Evolutionary conservation across 2,888 invertebrate species (phyloP).

Genomic region (Erebia epiphron): DNA sequence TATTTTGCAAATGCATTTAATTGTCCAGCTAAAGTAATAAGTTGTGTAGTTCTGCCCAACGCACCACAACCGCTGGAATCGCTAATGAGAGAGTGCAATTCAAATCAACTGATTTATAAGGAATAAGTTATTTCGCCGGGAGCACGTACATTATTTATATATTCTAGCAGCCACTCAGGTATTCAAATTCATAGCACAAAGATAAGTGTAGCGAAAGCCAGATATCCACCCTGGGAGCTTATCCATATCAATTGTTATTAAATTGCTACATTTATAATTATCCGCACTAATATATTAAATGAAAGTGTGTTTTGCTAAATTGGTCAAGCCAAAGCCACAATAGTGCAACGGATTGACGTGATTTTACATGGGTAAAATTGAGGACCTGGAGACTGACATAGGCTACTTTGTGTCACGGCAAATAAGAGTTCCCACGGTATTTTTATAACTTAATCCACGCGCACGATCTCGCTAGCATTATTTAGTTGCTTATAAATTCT

Average conservation of each 20-base stretch:
- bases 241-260: slow-evolving; percentile 37
- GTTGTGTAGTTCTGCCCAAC: slow-evolving; percentile 71
- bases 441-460: no score
- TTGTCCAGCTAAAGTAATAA: slow-evolving; percentile 77
- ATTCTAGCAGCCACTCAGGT: slow-evolving; percentile 68
- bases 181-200: slow-evolving; percentile 59
- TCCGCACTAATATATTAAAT: slow-evolving; percentile 17
- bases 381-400: no score
- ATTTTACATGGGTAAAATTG: no score
- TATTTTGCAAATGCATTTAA: slow-evolving; percentile 62
- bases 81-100: slow-evolving; percentile 78
- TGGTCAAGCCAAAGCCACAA: no score
- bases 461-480: no score
- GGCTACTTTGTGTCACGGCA: no score
- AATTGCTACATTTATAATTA: slow-evolving; percentile 18
- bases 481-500: slow-evolving; percentile 21
- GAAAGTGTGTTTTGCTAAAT: no score
- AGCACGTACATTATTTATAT: slow-evolving; percentile 71
- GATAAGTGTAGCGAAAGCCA: slow-evolving; percentile 59
- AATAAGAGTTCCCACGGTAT: no score
- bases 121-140: slow-evolving; percentile 73
- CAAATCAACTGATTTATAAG: slow-evolving; percentile 80
- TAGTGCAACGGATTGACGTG: no score
- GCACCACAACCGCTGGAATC: slow-evolving; percentile 71
- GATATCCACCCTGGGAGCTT: slow-evolving; percentile 47